These are phyloP conservation scores for Acridotheres tristis DNA, from an alignment of 2,797 vertebrate species.

Conservation along the genomic window DNA sequence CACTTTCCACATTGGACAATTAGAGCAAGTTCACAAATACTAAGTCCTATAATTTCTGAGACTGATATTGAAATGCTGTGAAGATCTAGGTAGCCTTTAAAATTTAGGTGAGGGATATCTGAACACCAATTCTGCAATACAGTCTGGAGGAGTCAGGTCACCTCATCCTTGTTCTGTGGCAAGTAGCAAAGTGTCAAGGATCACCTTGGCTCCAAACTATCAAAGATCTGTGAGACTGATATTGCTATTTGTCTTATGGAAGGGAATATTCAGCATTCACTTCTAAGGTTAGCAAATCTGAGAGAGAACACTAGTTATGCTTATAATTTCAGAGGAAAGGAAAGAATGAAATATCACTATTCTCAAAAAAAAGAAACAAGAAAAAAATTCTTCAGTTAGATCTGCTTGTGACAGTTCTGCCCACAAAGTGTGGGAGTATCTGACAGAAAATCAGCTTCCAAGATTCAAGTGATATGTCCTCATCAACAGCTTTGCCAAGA, in stretches of 20 bases:
- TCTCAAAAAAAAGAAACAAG: background rate
- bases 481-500: background rate
- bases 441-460: constrained; percentile 28
- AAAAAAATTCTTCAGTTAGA: background rate
- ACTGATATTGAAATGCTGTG: background rate
- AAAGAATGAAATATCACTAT: background rate
- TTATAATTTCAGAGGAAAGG: background rate
- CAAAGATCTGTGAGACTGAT: background rate
- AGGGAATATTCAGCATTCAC: background rate
- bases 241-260: background rate
- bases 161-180: background rate
- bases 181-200: background rate
- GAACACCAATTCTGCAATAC: background rate
- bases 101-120: background rate
- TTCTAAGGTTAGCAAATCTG: background rate
- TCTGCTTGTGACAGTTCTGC: background rate
- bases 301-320: background rate
- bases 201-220: background rate
- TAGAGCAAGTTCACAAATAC: background rate
- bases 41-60: background rate
- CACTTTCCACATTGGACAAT: background rate
- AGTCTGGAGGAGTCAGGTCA: background rate
- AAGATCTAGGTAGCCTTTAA: background rate
- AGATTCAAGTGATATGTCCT: background rate
- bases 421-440: background rate